Conservation (phyloP, 2,888 invertebrate species). For the Tachina lurida region DNA sequence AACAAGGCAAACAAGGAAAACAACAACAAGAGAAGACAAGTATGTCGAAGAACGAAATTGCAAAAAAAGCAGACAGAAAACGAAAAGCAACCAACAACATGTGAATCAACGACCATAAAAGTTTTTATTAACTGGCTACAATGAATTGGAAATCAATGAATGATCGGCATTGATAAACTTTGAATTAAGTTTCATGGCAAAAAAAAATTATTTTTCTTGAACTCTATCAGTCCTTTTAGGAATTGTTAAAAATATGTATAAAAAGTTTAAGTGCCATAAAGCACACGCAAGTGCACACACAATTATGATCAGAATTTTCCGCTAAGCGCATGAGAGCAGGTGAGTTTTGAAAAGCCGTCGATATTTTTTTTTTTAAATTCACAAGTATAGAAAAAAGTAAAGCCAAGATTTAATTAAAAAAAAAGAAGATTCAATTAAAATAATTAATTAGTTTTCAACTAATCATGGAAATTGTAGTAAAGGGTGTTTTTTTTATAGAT, state of each 20-base stretch:
- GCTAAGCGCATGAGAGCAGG: too few relatives aligned
- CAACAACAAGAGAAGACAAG: slow-evolving; percentile 1
- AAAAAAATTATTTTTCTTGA: not conserved
- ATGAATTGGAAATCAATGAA: slow-evolving; percentile 55
- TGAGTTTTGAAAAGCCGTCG: too few relatives aligned
- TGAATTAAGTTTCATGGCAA: not conserved
- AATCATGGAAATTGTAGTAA: too few relatives aligned
- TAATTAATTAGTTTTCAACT: too few relatives aligned
- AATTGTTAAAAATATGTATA: not conserved
- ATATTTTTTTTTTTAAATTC: too few relatives aligned
- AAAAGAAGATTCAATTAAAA: too few relatives aligned
- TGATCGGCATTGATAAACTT: slow-evolving; percentile 53
- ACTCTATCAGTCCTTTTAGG: not conserved
- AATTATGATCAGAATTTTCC: too few relatives aligned
- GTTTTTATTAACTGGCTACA: slow-evolving; percentile 11
- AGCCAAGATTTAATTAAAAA: too few relatives aligned
- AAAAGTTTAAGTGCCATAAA: too few relatives aligned
- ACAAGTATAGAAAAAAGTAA: too few relatives aligned
- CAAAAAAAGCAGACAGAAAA: slow-evolving; percentile 3
- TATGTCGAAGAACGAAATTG: slow-evolving; percentile 1
- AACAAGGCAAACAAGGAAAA: slow-evolving; percentile 28
- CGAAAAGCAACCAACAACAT: slow-evolving; percentile 3
- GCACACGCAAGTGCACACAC: too few relatives aligned
- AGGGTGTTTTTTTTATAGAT: too few relatives aligned
- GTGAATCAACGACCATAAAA: slow-evolving; percentile 1